Evolutionary conservation across 2,113 vertebrate species (phyloP).

Genomic region (Atractosteus spatula): DNA sequence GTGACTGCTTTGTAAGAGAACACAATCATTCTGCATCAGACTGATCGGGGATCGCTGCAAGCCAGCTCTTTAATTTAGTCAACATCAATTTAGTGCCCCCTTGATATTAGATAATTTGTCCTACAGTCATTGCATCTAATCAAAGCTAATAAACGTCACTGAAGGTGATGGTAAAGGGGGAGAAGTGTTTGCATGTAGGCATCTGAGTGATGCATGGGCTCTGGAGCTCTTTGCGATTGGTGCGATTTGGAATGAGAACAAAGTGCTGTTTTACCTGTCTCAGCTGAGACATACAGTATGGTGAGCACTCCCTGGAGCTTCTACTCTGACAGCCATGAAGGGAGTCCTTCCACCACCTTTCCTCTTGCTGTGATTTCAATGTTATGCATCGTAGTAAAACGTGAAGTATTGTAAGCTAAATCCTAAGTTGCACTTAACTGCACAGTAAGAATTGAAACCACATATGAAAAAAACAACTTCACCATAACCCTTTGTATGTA

Average conservation of each 20-base stretch:
- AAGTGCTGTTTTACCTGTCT: neutral
- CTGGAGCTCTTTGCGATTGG: too few relatives aligned
- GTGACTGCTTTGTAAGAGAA: neutral
- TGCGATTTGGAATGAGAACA: neutral
- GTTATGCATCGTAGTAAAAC: too few relatives aligned
- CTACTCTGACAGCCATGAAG: neutral
- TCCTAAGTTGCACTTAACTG: too few relatives aligned
- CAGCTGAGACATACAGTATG: too few relatives aligned
- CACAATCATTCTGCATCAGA: slow-evolving; percentile 22
- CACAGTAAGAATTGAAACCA: too few relatives aligned
- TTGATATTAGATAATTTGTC: slow-evolving; percentile 34
- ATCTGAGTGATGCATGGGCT: neutral
- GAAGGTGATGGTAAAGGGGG: neutral
- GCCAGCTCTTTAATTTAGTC: slow-evolving; percentile 44
- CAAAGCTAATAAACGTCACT: slow-evolving; percentile 44
- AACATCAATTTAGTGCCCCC: slow-evolving; percentile 37
- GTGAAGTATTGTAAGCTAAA: too few relatives aligned
- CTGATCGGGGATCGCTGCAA: slow-evolving; percentile 28
- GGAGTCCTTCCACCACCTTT: neutral
- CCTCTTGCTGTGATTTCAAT: too few relatives aligned
- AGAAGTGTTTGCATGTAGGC: slow-evolving; percentile 15
- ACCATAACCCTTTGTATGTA: too few relatives aligned
- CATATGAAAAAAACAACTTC: too few relatives aligned
- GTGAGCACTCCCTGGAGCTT: too few relatives aligned
- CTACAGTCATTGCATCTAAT: slow-evolving; percentile 39